Conservation (phyloP, 2,888 invertebrate genomes). For the Helobdella robusta region DNA sequence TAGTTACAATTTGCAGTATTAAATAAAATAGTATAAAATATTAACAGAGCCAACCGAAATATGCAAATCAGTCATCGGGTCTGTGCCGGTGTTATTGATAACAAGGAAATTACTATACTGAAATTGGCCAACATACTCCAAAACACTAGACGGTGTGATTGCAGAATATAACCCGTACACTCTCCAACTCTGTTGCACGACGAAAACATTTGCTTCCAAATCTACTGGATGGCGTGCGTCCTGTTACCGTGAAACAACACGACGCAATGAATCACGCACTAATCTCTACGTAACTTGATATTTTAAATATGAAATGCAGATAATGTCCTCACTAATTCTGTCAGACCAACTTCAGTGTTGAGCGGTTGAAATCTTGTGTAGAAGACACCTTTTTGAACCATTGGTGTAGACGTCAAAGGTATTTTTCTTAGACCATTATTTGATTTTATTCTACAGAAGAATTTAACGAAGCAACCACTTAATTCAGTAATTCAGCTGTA, state of each 20-base stretch:
- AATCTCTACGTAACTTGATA: too few species aligned
- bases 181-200: conserved; percentile 10
- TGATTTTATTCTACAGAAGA: conserved; percentile 26
- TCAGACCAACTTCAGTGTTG: conserved; percentile 22
- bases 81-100: conserved; percentile 12
- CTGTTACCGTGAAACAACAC: background rate
- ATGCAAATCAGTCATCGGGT: conserved; percentile 12
- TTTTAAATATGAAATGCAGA: background rate
- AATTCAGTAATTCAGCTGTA: too few species aligned
- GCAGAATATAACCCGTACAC: conserved; percentile 5
- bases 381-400: conserved; percentile 10
- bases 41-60: background rate
- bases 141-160: background rate
- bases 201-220: background rate
- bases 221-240: conserved; percentile 2
- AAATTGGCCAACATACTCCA: conserved; percentile 10
- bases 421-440: conserved; percentile 4
- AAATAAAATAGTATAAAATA: too few species aligned
- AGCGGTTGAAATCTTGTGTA: conserved; percentile 21
- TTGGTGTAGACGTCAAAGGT: conserved; percentile 11
- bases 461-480: background rate
- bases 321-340: conserved; percentile 25
- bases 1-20: too few species aligned
- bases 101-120: background rate
- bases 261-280: too few species aligned